These are phyloP conservation scores for Plodia interpunctella DNA, from an alignment of 1,140 invertebrate genomes.

Conservation along the genomic window DNA sequence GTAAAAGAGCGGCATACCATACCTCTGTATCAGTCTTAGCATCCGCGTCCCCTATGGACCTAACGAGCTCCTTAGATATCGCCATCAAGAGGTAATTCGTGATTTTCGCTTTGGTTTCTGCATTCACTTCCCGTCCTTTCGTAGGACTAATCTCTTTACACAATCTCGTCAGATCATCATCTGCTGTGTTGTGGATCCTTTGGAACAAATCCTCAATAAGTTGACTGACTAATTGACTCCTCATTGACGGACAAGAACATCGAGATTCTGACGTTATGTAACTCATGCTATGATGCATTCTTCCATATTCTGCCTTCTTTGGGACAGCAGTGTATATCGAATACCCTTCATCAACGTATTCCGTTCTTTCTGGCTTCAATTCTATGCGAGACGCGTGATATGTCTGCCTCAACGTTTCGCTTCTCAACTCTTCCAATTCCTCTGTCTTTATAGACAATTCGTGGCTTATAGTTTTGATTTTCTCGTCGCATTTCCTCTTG, in stretches of 20 bases:
- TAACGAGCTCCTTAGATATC: constrained; percentile 70
- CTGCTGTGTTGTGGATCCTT: constrained; percentile 58
- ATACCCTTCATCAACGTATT: constrained; percentile 64
- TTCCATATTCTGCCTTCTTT: constrained; percentile 65
- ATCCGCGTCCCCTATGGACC: constrained; percentile 69
- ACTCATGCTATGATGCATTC: constrained; percentile 70
- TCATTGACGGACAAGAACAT: constrained; percentile 66
- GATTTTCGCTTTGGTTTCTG: constrained; percentile 68
- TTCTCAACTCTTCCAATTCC: constrained; percentile 67
- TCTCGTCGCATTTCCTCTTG: constrained; percentile 70
- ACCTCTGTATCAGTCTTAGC: constrained; percentile 74
- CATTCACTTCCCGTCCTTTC: constrained; percentile 45
- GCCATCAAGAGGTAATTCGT: constrained; percentile 72
- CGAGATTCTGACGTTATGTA: constrained; percentile 58
- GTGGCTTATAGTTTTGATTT: constrained; percentile 68
- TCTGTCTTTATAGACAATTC: constrained; percentile 73
- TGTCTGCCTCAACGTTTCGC: constrained; percentile 61
- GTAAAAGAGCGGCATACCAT: constrained; percentile 19
- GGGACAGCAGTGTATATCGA: constrained; percentile 64
- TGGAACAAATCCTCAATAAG: constrained; percentile 68
- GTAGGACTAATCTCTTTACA: constrained; percentile 55
- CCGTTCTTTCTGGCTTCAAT: constrained; percentile 60
- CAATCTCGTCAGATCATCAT: constrained; percentile 56
- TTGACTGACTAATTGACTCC: constrained; percentile 65
- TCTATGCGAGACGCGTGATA: constrained; percentile 60